A percentile compares a stretch with the other conserved stretches of the same genome.
Evolutionary conservation across 2,797 vertebrate species (phyloP).

Genomic region (Sebastes wilsoni): DNA sequence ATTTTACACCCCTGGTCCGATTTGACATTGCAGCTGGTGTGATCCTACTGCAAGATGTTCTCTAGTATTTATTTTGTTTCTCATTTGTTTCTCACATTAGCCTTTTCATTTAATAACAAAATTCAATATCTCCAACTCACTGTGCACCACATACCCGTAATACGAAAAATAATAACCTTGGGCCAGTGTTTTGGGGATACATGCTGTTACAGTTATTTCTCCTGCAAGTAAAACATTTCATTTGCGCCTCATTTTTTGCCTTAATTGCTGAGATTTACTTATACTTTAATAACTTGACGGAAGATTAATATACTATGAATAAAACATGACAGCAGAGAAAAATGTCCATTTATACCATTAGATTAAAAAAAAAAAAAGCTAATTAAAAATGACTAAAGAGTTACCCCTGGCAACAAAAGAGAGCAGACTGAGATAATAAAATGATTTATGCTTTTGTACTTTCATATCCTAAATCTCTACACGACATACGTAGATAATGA

Average conservation of each 20-base stretch:
- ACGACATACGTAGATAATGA: not conserved
- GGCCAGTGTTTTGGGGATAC: not conserved
- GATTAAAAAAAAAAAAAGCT: not conserved
- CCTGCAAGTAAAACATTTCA: not conserved
- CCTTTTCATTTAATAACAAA: not conserved
- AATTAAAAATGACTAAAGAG: not conserved
- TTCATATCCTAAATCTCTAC: not conserved
- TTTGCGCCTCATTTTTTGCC: not conserved
- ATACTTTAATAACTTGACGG: not conserved
- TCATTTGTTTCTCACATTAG: slow-evolving; percentile 10
- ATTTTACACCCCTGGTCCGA: not conserved
- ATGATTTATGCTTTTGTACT: not conserved
- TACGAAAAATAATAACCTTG: not conserved
- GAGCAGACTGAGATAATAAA: not conserved
- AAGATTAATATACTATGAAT: not conserved
- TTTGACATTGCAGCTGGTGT: not conserved
- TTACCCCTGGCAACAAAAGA: not conserved
- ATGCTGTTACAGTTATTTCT: not conserved
- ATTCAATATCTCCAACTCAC: not conserved
- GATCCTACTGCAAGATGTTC: too few relatives aligned
- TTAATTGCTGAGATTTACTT: not conserved
- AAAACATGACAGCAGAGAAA: not conserved
- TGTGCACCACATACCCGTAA: not conserved
- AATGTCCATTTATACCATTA: not conserved
- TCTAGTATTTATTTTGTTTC: slow-evolving; percentile 2